A percentile compares a stretch with the other conserved stretches of the same genome.
phyloP scores from a whole-genome alignment of 2,797 vertebrate genomes.

The Fistularia commersonii region DNA sequence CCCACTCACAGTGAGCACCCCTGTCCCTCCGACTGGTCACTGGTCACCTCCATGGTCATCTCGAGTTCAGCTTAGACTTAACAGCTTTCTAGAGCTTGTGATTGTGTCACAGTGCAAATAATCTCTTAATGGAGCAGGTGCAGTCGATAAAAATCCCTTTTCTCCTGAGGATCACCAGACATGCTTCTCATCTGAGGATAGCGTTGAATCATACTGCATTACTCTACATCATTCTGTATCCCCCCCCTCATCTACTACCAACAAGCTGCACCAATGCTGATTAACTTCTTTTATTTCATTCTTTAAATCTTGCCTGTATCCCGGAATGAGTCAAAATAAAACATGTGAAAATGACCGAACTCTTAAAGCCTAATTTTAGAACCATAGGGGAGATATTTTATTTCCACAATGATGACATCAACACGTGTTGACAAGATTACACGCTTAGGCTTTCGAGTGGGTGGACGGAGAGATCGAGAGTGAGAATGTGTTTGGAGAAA shows the following conservation, averaged over 20 bases:
- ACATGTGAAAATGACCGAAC: slow-evolving; percentile 17
- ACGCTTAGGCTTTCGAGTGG: slow-evolving; percentile 70
- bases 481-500: slow-evolving; percentile 46
- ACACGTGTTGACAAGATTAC: slow-evolving; percentile 73
- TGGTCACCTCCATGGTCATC: slow-evolving; percentile 49
- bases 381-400: slow-evolving; percentile 53
- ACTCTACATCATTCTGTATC: slow-evolving; percentile 17
- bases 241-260: slow-evolving; percentile 8
- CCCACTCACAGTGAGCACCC: slow-evolving; percentile 38
- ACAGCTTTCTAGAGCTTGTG: slow-evolving; percentile 29
- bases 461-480: slow-evolving; percentile 63
- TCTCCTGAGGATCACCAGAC: slow-evolving; percentile 21
- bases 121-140: slow-evolving; percentile 38
- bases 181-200: slow-evolving; percentile 26
- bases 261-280: slow-evolving; percentile 15
- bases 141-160: slow-evolving; percentile 35
- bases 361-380: slow-evolving; percentile 32
- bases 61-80: slow-evolving; percentile 37
- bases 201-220: slow-evolving; percentile 31
- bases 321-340: slow-evolving; percentile 30
- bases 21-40: slow-evolving; percentile 38
- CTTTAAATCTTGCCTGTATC: slow-evolving; percentile 14
- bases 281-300: slow-evolving; percentile 12
- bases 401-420: slow-evolving; percentile 70
- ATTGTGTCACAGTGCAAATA: slow-evolving; percentile 37